Percentiles rank a stretch among this genome's conserved stretches.
Evolutionary conservation across 2,113 vertebrate species (phyloP).

Genomic region (Solea solea): DNA sequence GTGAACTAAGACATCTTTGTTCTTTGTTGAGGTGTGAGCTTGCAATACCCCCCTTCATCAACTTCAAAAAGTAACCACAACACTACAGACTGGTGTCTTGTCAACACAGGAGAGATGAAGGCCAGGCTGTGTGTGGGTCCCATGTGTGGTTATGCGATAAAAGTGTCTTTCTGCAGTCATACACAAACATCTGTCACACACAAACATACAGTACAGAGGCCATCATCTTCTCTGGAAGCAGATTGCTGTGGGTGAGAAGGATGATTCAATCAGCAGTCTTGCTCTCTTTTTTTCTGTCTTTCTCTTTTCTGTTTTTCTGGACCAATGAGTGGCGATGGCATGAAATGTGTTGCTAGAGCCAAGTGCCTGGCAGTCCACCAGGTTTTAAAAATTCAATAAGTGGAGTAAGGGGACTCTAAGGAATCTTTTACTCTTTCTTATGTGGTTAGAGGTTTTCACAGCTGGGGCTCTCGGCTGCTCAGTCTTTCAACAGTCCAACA

Average conservation of each 20-base stretch:
- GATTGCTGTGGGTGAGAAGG: slow-evolving; percentile 17
- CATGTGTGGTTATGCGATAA: slow-evolving; percentile 27
- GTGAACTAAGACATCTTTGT: slow-evolving; percentile 54
- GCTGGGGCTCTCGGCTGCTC: slow-evolving; percentile 41
- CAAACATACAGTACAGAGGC: neutral
- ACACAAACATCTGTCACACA: slow-evolving; percentile 8
- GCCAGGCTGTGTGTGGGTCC: slow-evolving; percentile 17
- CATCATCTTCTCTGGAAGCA: slow-evolving; percentile 7
- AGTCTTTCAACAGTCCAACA: slow-evolving; percentile 29
- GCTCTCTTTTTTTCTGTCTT: slow-evolving; percentile 27
- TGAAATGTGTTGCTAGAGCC: slow-evolving; percentile 39
- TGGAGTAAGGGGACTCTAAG: slow-evolving; percentile 64
- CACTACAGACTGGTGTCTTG: slow-evolving; percentile 31
- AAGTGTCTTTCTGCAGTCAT: slow-evolving; percentile 2
- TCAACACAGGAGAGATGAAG: neutral
- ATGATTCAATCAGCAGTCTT: slow-evolving; percentile 45
- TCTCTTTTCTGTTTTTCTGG: slow-evolving; percentile 53
- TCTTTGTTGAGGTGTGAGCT: slow-evolving; percentile 38
- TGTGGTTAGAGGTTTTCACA: slow-evolving; percentile 70
- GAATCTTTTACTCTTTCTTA: slow-evolving; percentile 60
- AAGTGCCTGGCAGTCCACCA: slow-evolving; percentile 60
- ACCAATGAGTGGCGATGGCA: slow-evolving; percentile 49
- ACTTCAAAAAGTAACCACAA: slow-evolving; percentile 30
- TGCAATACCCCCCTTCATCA: neutral
- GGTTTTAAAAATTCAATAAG: slow-evolving; percentile 72